A percentile compares a stretch with the other conserved stretches of the same genome.
These are phyloP conservation scores for Meteorus colon DNA, from an alignment of 2,888 invertebrate species.

Conservation along the genomic window DNA sequence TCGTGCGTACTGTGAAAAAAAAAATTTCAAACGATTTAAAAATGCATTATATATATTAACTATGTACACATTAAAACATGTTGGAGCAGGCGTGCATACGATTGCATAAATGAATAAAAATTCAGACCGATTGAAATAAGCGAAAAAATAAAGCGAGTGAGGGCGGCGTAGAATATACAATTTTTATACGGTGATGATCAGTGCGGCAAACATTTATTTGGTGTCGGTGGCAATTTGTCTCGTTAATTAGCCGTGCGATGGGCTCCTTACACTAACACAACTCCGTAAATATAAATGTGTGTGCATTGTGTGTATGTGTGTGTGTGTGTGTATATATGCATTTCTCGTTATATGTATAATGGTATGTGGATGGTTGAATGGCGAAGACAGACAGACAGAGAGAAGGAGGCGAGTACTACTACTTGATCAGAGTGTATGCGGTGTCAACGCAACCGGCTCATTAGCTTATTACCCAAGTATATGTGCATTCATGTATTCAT, in stretches of 20 bases:
- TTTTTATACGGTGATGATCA: constrained; percentile 49
- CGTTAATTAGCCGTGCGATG: constrained; percentile 68
- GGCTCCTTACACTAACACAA: constrained; percentile 41
- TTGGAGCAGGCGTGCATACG: constrained; percentile 39
- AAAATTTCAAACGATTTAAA: neutral
- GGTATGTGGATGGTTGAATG: neutral
- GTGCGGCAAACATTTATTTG: constrained; percentile 62
- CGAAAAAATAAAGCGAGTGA: neutral
- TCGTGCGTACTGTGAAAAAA: neutral
- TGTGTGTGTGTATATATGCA: neutral
- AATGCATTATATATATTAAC: neutral
- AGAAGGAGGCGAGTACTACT: constrained; percentile 29
- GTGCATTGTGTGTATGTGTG: neutral
- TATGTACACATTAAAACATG: constrained; percentile 5
- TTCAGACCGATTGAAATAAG: constrained; percentile 27
- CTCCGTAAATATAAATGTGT: neutral
- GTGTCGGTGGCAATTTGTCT: constrained; percentile 64
- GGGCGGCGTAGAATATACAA: neutral
- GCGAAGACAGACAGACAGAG: neutral
- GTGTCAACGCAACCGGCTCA: constrained; percentile 52
- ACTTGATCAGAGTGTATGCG: constrained; percentile 23
- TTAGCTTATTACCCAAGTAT: constrained; percentile 58
- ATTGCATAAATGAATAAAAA: constrained; percentile 45
- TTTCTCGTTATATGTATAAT: constrained; percentile 1
- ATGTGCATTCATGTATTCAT: constrained; percentile 13